Evolutionary conservation across 1,140 invertebrate genomes (phyloP), one percentile per base, ranked within the genome.

Genomic region (Drosophila bocki): DNA sequence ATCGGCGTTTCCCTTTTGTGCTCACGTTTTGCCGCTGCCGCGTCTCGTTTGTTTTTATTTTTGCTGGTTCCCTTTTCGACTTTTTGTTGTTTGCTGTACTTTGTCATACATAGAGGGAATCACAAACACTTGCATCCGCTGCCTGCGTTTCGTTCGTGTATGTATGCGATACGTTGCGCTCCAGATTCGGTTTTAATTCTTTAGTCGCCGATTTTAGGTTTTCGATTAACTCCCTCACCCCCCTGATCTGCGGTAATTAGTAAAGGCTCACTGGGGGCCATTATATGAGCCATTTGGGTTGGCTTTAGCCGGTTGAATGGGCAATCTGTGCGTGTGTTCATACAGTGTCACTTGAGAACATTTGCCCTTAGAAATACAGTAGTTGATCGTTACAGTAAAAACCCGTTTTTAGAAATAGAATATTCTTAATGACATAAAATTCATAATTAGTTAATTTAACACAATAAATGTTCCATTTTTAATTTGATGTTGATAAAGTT

Each of bases 41-140:
- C 81, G 78, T 82, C 86, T 90, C 85, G 85, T 90, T 90, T 81
- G 84, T 90, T 90, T 90, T 90, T 90, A 88, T 90, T 90, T 91
- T 90, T 88, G 39, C 82, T 82, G 78, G 69, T 88, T 90, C 80
- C 76, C 68, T 87, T 87, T 83, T 87, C 59, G 83, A 87, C 83
- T 87, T 90, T 87, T 90, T 90, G 83, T 87, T 90, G 86, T 90
- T 90, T 90, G 85, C 85, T 90, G 85, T 90, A 90, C 85, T 90
- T 90, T 90, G 63, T 69, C 80, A 80, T 74, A 82, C 71, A 57
- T 53, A 50, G 71, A 53, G 56, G 19, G 35, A 56, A 56, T 39
- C 74, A 42, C 57, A 47, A 69, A 74, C 54, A 70, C 70, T 68
- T 77, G 62, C 47, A 60, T 57, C 48, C 45, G 35, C 72, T 22